Evolutionary conservation across 2,888 invertebrate species (phyloP).

Genomic region (Melipona bicolor): DNA sequence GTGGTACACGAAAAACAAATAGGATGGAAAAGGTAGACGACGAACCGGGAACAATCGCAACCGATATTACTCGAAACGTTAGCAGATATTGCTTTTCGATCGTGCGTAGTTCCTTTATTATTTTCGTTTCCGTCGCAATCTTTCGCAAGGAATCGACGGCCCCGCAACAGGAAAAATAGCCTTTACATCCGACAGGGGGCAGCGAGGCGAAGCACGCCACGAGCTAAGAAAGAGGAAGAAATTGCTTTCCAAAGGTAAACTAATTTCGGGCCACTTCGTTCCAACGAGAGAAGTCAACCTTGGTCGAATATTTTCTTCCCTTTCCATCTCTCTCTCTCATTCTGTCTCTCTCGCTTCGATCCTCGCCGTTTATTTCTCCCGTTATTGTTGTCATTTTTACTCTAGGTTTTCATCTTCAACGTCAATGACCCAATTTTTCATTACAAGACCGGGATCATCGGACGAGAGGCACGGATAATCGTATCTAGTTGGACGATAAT

Average conservation of each 20-base stretch:
- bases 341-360: not conserved
- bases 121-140: constrained; percentile 66
- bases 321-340: not conserved
- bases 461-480: constrained; percentile 35
- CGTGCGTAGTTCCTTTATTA: constrained; percentile 67
- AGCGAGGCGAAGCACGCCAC: constrained; percentile 46
- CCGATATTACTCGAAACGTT: constrained; percentile 54
- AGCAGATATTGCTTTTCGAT: constrained; percentile 65
- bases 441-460: constrained; percentile 33
- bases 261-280: constrained; percentile 72
- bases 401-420: constrained; percentile 35
- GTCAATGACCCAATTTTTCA: constrained; percentile 73
- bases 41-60: constrained; percentile 29
- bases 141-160: constrained; percentile 36
- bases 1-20: constrained; percentile 25
- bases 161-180: constrained; percentile 49
- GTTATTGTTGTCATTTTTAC: constrained; percentile 14
- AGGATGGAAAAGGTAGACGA: constrained; percentile 14
- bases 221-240: constrained; percentile 66
- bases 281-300: constrained; percentile 60
- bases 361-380: constrained; percentile 27
- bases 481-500: constrained; percentile 27
- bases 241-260: constrained; percentile 76
- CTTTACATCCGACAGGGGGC: constrained; percentile 61
- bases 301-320: not conserved